Evolutionary conservation across 2,113 vertebrate species (phyloP).

Genomic region (Cairina moschata): DNA sequence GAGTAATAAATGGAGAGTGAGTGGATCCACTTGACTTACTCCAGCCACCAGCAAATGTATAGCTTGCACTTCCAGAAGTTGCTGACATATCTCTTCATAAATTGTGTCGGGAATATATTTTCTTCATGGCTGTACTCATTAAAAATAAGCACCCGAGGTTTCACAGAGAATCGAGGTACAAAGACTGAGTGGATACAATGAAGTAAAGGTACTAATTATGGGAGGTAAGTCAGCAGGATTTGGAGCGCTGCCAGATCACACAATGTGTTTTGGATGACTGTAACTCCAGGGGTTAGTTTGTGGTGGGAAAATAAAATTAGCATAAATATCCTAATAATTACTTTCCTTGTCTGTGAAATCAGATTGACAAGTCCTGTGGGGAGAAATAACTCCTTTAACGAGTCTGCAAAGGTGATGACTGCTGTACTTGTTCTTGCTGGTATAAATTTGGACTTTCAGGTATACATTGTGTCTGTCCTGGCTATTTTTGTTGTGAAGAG

Average conservation of each 20-base stretch:
- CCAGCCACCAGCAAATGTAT: not conserved
- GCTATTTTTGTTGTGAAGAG: not conserved
- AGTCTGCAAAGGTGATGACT: not conserved
- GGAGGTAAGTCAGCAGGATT: not conserved
- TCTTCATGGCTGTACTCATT: not conserved
- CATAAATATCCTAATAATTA: constrained; percentile 37
- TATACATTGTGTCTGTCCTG: not conserved
- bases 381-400: not conserved
- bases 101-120: not conserved
- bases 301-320: constrained; percentile 26
- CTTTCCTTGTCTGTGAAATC: constrained; percentile 34
- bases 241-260: constrained; percentile 7
- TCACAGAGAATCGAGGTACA: not conserved
- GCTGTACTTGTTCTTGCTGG: not conserved
- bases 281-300: not conserved
- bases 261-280: not conserved
- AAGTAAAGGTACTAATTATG: not conserved
- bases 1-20: not conserved
- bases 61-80: not conserved
- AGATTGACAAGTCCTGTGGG: not conserved
- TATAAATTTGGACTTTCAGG: not conserved
- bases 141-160: not conserved
- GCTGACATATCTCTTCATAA: not conserved
- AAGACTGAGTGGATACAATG: not conserved
- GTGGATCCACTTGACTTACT: not conserved